Evolutionary conservation across 2,113 vertebrate genomes (phyloP), one percentile per base, ranked within the genome.

Genomic region (Pao palembangensis): DNA sequence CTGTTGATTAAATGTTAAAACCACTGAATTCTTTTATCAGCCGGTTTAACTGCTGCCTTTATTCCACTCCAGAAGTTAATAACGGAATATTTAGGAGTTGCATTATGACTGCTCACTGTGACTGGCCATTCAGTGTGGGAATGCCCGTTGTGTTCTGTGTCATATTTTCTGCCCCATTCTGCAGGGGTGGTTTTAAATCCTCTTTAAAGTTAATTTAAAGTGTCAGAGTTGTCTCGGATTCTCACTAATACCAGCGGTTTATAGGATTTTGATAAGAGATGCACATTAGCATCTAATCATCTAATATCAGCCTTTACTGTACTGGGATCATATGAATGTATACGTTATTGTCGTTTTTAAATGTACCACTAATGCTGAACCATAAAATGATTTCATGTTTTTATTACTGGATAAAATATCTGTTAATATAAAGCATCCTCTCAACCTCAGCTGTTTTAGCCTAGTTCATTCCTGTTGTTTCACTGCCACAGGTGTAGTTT

Each of bases 341-440:
- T 2, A 12, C 46, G 5, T 21, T 28, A 23, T 19, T 49, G 18
- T 4, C 8, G 4, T 8, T 46, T 49, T 48, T 44, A 23, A 59
- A 55, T 25, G 28, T 28, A 10, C 70, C 21, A 34, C 20, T 49
- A 5, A 18, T 49, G 15, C 23, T 51, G 65, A 69, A 65, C 87
- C 61, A 67, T 65, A 62, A 79, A 82, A 80, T 61, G 42, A 44
- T 88, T 85, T 84, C 78, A 77, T 88, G 78, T 71, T 75, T 68
- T 71, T 54, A 76, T 73, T 70, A 58, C 75, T 86, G 73, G 78
- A 61, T 63, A 77, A 76, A 70, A 49, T 69, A 28, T 6, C 25
- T 28, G 34, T 38, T 38, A 38, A 38, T 11, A 38, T 38, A 38
- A 38, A 38, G 11, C 34, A 12, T 38, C 11, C 2, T 38, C 1